phyloP scores from a whole-genome alignment of 2,888 invertebrate genomes.

The Neocrepidodera transversa region DNA sequence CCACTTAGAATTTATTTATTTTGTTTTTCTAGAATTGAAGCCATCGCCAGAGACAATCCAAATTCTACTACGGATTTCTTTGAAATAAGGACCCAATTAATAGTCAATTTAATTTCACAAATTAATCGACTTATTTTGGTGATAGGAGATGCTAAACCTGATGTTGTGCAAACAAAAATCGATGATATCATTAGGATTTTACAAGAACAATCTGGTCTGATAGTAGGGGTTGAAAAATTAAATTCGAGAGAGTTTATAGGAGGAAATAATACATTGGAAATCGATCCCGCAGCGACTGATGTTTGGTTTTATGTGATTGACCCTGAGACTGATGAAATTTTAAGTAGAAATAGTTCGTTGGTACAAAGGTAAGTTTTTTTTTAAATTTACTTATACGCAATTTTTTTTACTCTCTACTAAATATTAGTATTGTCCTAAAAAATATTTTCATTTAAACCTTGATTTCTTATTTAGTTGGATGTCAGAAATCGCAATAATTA shows the following conservation, averaged over 20 bases:
- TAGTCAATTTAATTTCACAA: constrained; percentile 81
- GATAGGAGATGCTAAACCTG: constrained; percentile 77
- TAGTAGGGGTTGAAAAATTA: constrained; percentile 85
- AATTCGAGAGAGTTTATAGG: constrained; percentile 77
- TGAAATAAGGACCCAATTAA: constrained; percentile 66
- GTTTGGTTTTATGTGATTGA: constrained; percentile 88
- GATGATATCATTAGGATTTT: constrained; percentile 68
- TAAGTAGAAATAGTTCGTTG: constrained; percentile 74
- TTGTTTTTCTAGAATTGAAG: constrained; percentile 66
- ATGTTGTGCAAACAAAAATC: constrained; percentile 67
- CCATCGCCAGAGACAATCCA: constrained; percentile 79
- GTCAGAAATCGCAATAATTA: too few species aligned
- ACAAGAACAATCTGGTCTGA: constrained; percentile 75
- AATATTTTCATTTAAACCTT: too few species aligned
- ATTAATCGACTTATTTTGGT: constrained; percentile 80
- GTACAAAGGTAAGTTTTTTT: constrained; percentile 69
- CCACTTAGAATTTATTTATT: neutral
- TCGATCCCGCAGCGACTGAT: constrained; percentile 78
- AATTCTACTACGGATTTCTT: constrained; percentile 69
- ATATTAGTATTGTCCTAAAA: too few species aligned
- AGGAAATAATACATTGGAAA: constrained; percentile 77
- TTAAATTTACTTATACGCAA: too few species aligned
- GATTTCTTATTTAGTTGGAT: too few species aligned
- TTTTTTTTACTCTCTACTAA: too few species aligned
- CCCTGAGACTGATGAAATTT: constrained; percentile 76